phyloP scores from a whole-genome alignment of 2,797 vertebrate species.

The Chiloscyllium punctatum region DNA sequence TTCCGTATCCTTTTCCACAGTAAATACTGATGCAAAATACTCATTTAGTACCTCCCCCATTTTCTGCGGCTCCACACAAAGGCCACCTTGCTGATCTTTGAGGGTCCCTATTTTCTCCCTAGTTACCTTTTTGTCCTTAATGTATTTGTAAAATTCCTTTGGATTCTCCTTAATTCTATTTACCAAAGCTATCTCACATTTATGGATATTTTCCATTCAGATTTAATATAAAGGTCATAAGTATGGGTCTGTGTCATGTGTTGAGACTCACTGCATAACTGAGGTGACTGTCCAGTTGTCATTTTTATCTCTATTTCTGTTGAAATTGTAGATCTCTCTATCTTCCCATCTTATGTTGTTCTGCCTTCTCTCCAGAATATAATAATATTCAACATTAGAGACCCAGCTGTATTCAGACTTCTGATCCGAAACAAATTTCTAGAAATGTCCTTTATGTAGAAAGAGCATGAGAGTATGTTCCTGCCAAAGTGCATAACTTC shows the following conservation, averaged over 20 bases:
- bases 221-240: not conserved
- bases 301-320: not conserved
- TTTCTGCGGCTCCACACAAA: no score
- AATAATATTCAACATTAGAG: not conserved
- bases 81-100: no score
- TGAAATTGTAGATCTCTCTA: not conserved
- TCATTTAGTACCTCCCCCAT: no score
- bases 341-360: not conserved
- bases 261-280: not conserved
- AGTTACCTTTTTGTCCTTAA: no score
- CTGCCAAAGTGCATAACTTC: no score
- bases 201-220: not conserved
- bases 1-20: no score
- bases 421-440: not conserved
- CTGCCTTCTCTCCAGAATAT: not conserved
- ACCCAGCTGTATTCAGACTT: not conserved
- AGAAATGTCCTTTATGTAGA: not conserved
- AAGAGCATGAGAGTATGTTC: no score
- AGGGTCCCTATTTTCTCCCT: no score
- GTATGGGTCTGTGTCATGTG: not conserved
- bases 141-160: no score
- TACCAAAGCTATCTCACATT: no score
- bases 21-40: no score
- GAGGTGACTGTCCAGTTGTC: not conserved
- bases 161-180: no score